Base-by-base conservation (phyloP, 1,140 invertebrate genomes). In the Plutomurus gul region DNA sequence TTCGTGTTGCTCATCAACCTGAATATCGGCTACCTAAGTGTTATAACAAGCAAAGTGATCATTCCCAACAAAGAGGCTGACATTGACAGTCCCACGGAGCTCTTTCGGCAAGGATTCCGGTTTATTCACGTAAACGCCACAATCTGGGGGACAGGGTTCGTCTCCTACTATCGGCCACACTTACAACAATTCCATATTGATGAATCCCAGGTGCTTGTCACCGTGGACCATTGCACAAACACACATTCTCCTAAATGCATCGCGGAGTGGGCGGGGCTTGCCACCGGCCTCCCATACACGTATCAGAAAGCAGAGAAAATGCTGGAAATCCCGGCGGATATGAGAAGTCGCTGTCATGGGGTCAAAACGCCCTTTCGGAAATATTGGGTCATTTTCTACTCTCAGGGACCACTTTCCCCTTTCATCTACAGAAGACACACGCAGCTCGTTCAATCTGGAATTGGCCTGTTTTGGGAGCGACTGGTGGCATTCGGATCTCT, bases 11-110 rank as follows among this genome's bases (percentile, higher is more conserved):
- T 22, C 4, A 39, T 39, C n/a, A 25, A 18, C 4, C 13, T 75
- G 18, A 75, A 75, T 16, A 51, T n/a, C 3, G 73, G n/a, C 0
- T 75, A 47, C 18, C 11, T 75, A n/a, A 47, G 39, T 51, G 73
- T 75, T 16, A 75, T 75, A 3, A 75, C 73, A 7, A 49, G 73
- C 13, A 46, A 51, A 49, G 10, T 75, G 30, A 47, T 73, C 39
- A 43, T 73, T 22, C 71, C 71, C 25, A 73, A 73, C 11, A 40
- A 30, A 8, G 71, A 73, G 20, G n/a, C 10, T 3, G 71, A 73
- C 33, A 40, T 73, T 18, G 39, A 43, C 2, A 43, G 36, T 8
- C 39, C 43, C 3, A 10, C 13, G 5, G 73, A 75, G 18, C 27
- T 75, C 0, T 75, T 75, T 49, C 1, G 20, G 3, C 43, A 75